Conservation (phyloP, 2,888 invertebrate genomes). For the Drosophila barbarae region DNA sequence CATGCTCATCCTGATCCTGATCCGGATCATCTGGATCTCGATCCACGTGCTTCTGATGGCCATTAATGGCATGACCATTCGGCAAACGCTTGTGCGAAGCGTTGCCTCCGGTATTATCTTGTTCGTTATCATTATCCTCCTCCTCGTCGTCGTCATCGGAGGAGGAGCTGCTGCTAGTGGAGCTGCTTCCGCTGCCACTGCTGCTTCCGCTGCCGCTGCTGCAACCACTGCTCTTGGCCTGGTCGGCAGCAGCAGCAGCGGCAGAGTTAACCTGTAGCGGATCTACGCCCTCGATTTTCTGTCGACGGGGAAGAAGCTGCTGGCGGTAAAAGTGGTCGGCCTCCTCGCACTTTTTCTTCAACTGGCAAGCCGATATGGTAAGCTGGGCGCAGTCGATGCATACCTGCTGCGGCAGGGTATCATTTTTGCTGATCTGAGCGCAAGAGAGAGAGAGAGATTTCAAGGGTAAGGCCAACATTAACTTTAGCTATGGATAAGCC, state of each 20-base stretch:
- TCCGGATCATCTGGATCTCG: conserved; percentile 1
- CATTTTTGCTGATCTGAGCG: conserved; percentile 75
- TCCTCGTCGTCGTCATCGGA: conserved; percentile 63
- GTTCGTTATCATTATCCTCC: conserved; percentile 50
- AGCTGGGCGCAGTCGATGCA: conserved; percentile 77
- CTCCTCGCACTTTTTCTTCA: conserved; percentile 79
- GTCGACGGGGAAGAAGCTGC: conserved; percentile 68
- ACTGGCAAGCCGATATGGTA: conserved; percentile 77
- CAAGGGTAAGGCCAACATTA: background rate
- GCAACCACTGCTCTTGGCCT: conserved; percentile 44
- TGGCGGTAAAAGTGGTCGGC: conserved; percentile 79
- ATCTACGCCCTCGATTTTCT: conserved; percentile 68
- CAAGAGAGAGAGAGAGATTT: background rate
- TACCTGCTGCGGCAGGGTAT: conserved; percentile 78
- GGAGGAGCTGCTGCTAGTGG: conserved; percentile 50
- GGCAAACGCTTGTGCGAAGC: conserved; percentile 31
- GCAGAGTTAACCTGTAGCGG: conserved; percentile 23
- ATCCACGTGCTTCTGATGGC: conserved; percentile 30
- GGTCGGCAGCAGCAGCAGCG: conserved; percentile 17
- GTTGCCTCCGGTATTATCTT: conserved; percentile 35
- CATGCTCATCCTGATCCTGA: conserved; percentile 12
- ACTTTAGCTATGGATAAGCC: background rate
- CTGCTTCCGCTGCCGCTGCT: conserved; percentile 35
- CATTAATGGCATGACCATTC: conserved; percentile 49
- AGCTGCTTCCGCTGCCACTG: conserved; percentile 45